A percentile compares a stretch with the other conserved stretches of the same genome.
These are phyloP conservation scores for Drosophila paracracens DNA, from an alignment of 2,888 invertebrate species.

Conservation along the genomic window DNA sequence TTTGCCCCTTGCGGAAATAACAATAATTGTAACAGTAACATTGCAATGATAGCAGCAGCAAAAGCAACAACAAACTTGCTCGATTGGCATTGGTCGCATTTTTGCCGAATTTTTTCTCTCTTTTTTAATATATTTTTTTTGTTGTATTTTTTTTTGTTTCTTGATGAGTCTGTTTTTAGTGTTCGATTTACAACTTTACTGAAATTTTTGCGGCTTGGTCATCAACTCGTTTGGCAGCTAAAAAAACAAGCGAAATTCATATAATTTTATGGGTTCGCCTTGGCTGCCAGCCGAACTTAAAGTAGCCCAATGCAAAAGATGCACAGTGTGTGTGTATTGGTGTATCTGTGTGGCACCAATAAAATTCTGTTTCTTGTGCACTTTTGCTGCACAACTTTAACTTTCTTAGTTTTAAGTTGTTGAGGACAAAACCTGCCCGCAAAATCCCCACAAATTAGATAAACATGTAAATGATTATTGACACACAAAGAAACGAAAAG, in stretches of 20 bases:
- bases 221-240: constrained; percentile 66
- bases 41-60: constrained; percentile 52
- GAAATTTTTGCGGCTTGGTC: constrained; percentile 71
- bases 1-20: constrained; percentile 70
- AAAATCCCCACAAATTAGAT: constrained; percentile 72
- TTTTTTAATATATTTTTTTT: constrained; percentile 19
- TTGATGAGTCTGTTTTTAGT: constrained; percentile 29
- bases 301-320: constrained; percentile 53
- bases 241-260: constrained; percentile 49
- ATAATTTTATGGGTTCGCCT: constrained; percentile 46
- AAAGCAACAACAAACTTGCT: constrained; percentile 28
- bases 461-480: constrained; percentile 79
- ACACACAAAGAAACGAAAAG: constrained; percentile 54
- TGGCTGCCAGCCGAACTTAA: constrained; percentile 44
- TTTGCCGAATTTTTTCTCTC: constrained; percentile 31
- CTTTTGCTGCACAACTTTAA: constrained; percentile 44
- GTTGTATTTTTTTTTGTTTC: not conserved
- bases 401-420: constrained; percentile 30
- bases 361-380: constrained; percentile 36
- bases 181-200: constrained; percentile 69
- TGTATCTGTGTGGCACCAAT: constrained; percentile 42
- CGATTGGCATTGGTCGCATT: constrained; percentile 66
- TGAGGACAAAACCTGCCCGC: constrained; percentile 13
- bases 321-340: constrained; percentile 5
- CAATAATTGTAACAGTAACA: constrained; percentile 72